Conservation (phyloP, 2,113 vertebrate species). For the Pampusana beccarii region DNA sequence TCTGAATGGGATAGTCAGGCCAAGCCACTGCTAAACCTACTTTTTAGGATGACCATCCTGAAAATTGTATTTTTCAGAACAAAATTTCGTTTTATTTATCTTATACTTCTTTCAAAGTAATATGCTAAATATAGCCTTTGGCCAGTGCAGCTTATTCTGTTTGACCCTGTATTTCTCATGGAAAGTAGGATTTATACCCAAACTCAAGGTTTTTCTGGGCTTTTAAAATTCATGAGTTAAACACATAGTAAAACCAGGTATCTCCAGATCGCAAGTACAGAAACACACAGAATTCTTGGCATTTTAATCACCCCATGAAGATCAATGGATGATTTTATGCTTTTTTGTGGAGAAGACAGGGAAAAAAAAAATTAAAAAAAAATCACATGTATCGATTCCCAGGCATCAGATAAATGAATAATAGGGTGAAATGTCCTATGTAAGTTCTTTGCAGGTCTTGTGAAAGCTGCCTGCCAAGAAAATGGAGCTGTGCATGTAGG, state of each 20-base stretch:
- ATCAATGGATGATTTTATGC: constrained; percentile 25
- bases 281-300: not conserved
- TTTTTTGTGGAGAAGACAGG: not conserved
- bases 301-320: constrained; percentile 12
- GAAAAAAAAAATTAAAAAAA: not conserved
- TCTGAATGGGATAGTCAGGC: not conserved
- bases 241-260: not conserved
- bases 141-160: not conserved
- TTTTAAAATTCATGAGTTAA: not conserved
- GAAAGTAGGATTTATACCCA: not conserved
- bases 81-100: not conserved
- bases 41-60: not conserved
- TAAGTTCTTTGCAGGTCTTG: constrained; percentile 52
- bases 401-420: constrained; percentile 24
- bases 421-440: not conserved
- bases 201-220: not conserved
- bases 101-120: not conserved
- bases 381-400: not conserved
- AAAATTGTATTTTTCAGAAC: not conserved
- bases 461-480: constrained; percentile 62
- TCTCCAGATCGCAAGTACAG: not conserved
- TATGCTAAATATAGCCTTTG: not conserved
- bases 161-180: not conserved
- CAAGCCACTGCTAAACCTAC: not conserved
- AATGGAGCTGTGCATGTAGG: constrained; percentile 50